Evolutionary conservation across 2,888 invertebrate genomes (phyloP), one percentile per base, ranked within the genome.

Genomic region (Sthenelais limicola): DNA sequence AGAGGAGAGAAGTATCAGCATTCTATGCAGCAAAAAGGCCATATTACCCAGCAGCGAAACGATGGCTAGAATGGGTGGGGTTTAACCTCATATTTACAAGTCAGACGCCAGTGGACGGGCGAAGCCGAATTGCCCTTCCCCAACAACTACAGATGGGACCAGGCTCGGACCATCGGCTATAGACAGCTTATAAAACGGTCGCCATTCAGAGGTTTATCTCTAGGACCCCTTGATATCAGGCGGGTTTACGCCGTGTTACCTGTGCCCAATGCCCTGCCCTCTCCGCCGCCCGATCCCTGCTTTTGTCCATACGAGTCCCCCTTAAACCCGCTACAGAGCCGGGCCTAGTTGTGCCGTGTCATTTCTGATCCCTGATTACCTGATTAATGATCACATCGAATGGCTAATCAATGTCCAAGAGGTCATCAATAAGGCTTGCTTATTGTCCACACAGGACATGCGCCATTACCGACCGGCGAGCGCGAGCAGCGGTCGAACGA

Each of bases 341-440:
- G 21, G 21, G 21, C 21, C 21, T 12, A 26, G 52, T 2, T 52
- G 15, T 3, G 21, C 52, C 56, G 56, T 56, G 56, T 56, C 56
- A 56, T 56, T 28, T 56, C 56, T 56, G 56, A 56, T 56, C 56
- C 56, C 52, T 52, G 56, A 32, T 32, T 32, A 32, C 56, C 56
- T 56, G 56, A 56, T 56, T 56, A 56, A 56, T 56, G 56, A 32
- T 28, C 56, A 21, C 32, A 32, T 32, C 32, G 56, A 32, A 56
- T 56, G 56, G 56, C 32, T 32, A 9, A 21, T n/a, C n/a, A n/a
- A n/a, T n/a, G n/a, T n/a, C n/a, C n/a, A n/a, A n/a, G n/a, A n/a
- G n/a, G n/a, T n/a, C n/a, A n/a, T n/a, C n/a, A n/a, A n/a, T n/a
- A n/a, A n/a, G n/a, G n/a, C n/a, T n/a, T n/a, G n/a, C n/a, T n/a